phyloP scores from a whole-genome alignment of 2,888 invertebrate species.

The Mesochorus sp. region DNA sequence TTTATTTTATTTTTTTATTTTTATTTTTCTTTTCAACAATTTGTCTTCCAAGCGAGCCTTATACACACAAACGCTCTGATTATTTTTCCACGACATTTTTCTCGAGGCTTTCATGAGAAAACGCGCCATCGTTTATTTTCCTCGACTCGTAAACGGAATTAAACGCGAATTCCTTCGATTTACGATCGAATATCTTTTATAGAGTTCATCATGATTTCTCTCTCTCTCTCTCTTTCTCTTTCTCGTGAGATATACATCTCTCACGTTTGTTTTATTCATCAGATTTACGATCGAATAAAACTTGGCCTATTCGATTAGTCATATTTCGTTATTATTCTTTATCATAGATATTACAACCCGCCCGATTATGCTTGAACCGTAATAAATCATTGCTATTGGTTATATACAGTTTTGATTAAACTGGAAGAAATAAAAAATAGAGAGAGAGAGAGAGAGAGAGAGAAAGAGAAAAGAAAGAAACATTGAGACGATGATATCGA shows the following conservation, averaged over 20 bases:
- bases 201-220: too few species aligned
- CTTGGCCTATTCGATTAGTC: too few species aligned
- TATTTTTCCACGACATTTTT: conserved; percentile 25
- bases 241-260: too few species aligned
- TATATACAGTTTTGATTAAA: conserved; percentile 37
- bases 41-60: conserved; percentile 25
- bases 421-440: not conserved
- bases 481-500: not conserved
- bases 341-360: not conserved
- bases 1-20: too few species aligned
- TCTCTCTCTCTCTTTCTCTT: not conserved
- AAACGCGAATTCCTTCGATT: not conserved
- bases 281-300: too few species aligned
- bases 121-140: not conserved
- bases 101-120: conserved; percentile 6
- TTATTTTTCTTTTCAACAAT: conserved; percentile 41
- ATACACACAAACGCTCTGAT: not conserved
- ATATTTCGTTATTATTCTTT: not conserved
- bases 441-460: not conserved
- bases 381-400: conserved; percentile 27
- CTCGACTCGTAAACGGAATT: too few species aligned
- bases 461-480: not conserved
- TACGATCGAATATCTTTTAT: not conserved
- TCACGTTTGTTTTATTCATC: too few species aligned
- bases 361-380: not conserved